Evolutionary conservation across 2,888 invertebrate genomes (phyloP).

Genomic region (Apotomis betuletana): DNA sequence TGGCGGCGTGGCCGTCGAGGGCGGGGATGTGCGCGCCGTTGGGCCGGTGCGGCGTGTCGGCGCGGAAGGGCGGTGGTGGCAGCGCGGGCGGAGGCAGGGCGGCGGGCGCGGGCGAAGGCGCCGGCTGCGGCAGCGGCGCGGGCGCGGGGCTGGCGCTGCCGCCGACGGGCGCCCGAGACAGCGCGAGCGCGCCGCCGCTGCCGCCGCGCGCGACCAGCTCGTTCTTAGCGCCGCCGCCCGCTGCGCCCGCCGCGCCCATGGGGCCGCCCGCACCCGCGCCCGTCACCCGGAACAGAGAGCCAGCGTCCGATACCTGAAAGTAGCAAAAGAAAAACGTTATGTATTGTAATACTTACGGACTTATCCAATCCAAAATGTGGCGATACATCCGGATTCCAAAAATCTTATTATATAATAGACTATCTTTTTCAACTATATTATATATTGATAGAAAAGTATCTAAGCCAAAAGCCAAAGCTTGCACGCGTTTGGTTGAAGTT

Average conservation of each 20-base stretch:
- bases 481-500: not conserved
- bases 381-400: too few species aligned
- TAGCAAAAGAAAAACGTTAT: not conserved
- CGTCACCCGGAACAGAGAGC: slow-evolving; percentile 76
- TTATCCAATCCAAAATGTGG: too few species aligned
- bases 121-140: slow-evolving; percentile 86
- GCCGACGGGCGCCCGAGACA: slow-evolving; percentile 84
- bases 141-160: slow-evolving; percentile 86
- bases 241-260: slow-evolving; percentile 87
- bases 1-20: slow-evolving; percentile 75
- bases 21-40: slow-evolving; percentile 76
- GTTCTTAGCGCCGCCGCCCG: slow-evolving; percentile 86
- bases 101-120: slow-evolving; percentile 88
- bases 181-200: slow-evolving; percentile 84
- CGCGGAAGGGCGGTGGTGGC: slow-evolving; percentile 85
- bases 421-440: not conserved
- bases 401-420: too few species aligned
- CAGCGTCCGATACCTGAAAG: slow-evolving; percentile 75
- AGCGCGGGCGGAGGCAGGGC: slow-evolving; percentile 86
- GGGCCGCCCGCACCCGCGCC: slow-evolving; percentile 88
- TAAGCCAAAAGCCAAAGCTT: too few species aligned
- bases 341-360: too few species aligned
- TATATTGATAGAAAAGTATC: not conserved
- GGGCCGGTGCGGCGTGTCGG: slow-evolving; percentile 72
- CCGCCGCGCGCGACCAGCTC: slow-evolving; percentile 86